Conservation (phyloP, 2,113 vertebrate genomes). For the Nothoprocta pentlandii region DNA sequence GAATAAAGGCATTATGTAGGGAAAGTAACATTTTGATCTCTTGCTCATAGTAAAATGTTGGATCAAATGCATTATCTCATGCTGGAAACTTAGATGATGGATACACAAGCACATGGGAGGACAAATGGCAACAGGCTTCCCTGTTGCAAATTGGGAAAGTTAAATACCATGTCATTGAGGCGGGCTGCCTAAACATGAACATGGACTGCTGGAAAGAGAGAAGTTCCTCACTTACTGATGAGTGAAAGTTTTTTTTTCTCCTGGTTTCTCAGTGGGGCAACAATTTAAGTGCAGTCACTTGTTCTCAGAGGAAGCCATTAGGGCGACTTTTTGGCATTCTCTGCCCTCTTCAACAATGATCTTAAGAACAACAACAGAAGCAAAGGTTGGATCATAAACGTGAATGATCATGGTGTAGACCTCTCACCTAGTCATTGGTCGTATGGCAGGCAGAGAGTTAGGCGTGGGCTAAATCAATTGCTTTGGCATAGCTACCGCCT, state of each 20-base stretch:
- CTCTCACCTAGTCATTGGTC: not conserved
- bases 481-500: not conserved
- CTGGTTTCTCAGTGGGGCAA: not conserved
- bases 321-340: not conserved
- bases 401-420: not conserved
- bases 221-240: not conserved
- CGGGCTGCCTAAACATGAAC: not conserved
- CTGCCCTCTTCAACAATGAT: not conserved
- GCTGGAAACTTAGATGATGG: not conserved
- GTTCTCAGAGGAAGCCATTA: not conserved
- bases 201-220: not conserved
- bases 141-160: not conserved
- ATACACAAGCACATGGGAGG: fast-evolving
- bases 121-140: not conserved
- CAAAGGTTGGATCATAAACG: not conserved
- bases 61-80: not conserved
- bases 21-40: not conserved
- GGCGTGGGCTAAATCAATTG: not conserved
- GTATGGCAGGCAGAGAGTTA: fast-evolving
- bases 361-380: not conserved
- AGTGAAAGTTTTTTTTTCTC: not conserved
- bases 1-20: not conserved
- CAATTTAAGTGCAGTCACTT: not conserved
- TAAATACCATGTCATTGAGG: not conserved
- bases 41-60: not conserved